Conservation (phyloP, 2,888 invertebrate genomes). For the Ormia ochracea region DNA sequence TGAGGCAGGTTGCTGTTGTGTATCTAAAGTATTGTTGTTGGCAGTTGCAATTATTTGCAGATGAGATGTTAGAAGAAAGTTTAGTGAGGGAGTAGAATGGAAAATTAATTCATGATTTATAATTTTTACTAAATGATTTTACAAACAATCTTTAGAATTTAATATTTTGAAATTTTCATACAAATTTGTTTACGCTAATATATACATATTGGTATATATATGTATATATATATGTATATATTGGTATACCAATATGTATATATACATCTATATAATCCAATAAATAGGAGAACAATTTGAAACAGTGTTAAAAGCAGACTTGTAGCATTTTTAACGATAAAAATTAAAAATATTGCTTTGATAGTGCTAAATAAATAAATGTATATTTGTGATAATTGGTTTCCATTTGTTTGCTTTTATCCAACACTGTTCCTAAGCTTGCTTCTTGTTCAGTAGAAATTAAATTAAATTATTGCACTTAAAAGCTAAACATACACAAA, state of each 20-base stretch:
- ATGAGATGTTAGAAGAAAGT: neutral
- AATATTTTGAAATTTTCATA: neutral
- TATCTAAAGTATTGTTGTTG: slow-evolving; percentile 31
- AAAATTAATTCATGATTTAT: slow-evolving; percentile 24
- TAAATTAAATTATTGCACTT: slow-evolving; percentile 4
- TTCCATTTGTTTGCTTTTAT: neutral
- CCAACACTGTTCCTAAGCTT: slow-evolving; percentile 5
- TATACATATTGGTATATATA: no score
- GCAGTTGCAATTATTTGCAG: no score
- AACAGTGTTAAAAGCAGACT: slow-evolving; percentile 18
- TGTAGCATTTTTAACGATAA: neutral
- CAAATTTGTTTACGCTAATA: neutral
- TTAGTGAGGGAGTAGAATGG: slow-evolving; percentile 22
- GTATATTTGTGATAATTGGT: no score
- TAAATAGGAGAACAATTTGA: neutral
- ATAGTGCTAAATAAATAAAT: no score
- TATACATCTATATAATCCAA: neutral
- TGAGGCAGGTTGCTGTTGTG: slow-evolving; percentile 61
- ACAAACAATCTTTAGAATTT: neutral
- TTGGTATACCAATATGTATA: no score
- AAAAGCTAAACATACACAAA: slow-evolving; percentile 17
- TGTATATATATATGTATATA: no score
- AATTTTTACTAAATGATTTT: neutral
- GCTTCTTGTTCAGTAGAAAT: neutral
- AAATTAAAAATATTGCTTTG: neutral